Evolutionary conservation across 92 coral and sea anemone species (phyloP), one percentile per base, ranked within the genome.

Genomic region (Heteractis magnifica): DNA sequence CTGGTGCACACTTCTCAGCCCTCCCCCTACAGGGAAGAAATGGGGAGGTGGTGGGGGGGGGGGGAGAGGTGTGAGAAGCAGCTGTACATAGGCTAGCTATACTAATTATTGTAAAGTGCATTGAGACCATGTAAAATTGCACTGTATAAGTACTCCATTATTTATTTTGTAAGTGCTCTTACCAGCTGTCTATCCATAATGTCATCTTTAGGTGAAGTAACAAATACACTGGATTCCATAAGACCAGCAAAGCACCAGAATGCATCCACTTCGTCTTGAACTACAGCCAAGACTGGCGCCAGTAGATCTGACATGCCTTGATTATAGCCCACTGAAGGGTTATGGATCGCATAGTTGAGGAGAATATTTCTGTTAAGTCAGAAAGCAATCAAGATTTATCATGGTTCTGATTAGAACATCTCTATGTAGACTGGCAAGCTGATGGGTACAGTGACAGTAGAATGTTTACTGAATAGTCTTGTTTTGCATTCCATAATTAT

Each of bases 241-340:
- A 96, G 89, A 52, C 98, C 98, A 51, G 90, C 99, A 88, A 96
- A 96, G 79, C 99, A 96, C 99, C 99, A 96, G 86, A 96, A 96
- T 21, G 99, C 97, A 89, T 96, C 99, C 53, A 96, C 98, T 59
- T 96, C 98, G 76, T 96, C 98, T 77, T 96, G 99, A 20, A 96
- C 86, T 51, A 92, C 92, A 34, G 95, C 95, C 50, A 96, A 87
- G 2, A 96, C 98, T 6, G 99, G 90, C 13, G 99, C 96, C 64
- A 96, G 88, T 6, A 96, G 87, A 83, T 96, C 99, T 6, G 99
- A 96, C 99, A 96, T 96, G 15, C 99, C 99, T 82, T 94, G 99
- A 75, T 88, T 96, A 92, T 96, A 96, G 3, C 99, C 99, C 49
- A 96, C 92, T 1, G 76, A 75, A 41, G 93, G 94, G 81, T 94